phyloP scores from a whole-genome alignment of 2,797 vertebrate species.

The Pipistrellus kuhlii region DNA sequence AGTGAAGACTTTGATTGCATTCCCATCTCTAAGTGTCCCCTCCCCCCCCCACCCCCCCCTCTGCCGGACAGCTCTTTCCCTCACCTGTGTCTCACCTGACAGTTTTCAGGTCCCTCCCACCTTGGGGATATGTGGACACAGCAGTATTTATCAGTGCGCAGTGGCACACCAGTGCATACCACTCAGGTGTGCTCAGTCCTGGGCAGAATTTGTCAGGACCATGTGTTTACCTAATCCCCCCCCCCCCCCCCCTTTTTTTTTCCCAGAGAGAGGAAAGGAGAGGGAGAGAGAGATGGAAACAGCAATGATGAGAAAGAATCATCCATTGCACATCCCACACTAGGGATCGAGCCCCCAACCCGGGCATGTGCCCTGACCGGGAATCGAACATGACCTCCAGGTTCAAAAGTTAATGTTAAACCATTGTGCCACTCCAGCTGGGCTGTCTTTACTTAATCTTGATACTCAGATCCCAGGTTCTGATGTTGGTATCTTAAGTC shows the following conservation, averaged over 20 bases:
- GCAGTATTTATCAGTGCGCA: not conserved
- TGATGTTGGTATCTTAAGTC: not conserved
- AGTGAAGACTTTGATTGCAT: not conserved
- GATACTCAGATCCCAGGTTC: not conserved
- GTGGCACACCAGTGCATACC: not conserved
- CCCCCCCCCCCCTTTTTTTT: too few relatives aligned
- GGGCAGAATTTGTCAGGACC: not conserved
- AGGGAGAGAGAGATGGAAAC: too few relatives aligned
- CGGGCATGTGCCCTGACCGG: too few relatives aligned
- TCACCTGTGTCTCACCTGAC: not conserved
- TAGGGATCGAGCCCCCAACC: too few relatives aligned
- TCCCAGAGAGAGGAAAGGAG: too few relatives aligned
- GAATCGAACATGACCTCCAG: too few relatives aligned
- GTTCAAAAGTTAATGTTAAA: too few relatives aligned
- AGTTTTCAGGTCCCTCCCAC: not conserved
- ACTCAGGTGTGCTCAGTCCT: not conserved
- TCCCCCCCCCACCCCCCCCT: fast-evolving
- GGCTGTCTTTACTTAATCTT: not conserved
- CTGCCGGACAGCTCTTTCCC: not conserved
- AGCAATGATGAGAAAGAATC: too few relatives aligned
- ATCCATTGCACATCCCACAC: too few relatives aligned
- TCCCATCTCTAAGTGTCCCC: not conserved
- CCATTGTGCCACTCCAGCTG: too few relatives aligned
- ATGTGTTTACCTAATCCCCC: not conserved
- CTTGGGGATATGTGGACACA: not conserved